A percentile compares a stretch with the other conserved stretches of the same genome.
Conservation (phyloP, 2,113 vertebrate genomes). For the Cricetomys ansorgei region DNA sequence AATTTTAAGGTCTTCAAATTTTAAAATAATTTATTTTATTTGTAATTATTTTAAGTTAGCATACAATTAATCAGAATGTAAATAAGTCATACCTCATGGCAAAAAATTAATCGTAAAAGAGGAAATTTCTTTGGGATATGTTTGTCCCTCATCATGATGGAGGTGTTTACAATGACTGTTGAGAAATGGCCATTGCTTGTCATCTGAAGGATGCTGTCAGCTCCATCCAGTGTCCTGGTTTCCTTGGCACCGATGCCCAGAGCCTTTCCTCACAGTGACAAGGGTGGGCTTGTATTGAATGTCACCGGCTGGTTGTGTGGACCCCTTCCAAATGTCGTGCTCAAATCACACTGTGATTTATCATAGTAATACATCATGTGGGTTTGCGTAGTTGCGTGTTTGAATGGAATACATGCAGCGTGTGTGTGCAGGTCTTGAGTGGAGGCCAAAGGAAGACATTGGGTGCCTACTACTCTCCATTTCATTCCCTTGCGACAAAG, state of each 20-base stretch:
- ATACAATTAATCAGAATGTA: not conserved
- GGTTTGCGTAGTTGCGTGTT: not conserved
- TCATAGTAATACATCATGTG: not conserved
- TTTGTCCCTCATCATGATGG: not conserved
- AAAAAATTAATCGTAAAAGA: not conserved
- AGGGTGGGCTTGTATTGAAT: not conserved
- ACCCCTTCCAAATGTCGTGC: not conserved
- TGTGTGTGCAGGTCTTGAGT: not conserved
- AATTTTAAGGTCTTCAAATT: not conserved
- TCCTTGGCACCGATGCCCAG: accelerated
- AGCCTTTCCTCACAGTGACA: not conserved
- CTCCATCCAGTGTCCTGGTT: not conserved
- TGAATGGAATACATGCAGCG: too few relatives aligned
- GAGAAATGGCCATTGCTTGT: not conserved
- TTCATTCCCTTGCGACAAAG: not conserved
- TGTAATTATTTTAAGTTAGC: not conserved
- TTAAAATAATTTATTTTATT: conserved; percentile 26
- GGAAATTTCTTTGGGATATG: not conserved
- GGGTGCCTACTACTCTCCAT: not conserved
- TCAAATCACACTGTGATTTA: not conserved
- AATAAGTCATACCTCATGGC: not conserved
- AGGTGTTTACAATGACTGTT: not conserved
- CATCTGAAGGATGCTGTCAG: not conserved
- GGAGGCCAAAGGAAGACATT: not conserved
- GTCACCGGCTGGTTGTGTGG: too few relatives aligned